phyloP scores from a whole-genome alignment of 2,888 invertebrate species.

The Candidula unifasciata region DNA sequence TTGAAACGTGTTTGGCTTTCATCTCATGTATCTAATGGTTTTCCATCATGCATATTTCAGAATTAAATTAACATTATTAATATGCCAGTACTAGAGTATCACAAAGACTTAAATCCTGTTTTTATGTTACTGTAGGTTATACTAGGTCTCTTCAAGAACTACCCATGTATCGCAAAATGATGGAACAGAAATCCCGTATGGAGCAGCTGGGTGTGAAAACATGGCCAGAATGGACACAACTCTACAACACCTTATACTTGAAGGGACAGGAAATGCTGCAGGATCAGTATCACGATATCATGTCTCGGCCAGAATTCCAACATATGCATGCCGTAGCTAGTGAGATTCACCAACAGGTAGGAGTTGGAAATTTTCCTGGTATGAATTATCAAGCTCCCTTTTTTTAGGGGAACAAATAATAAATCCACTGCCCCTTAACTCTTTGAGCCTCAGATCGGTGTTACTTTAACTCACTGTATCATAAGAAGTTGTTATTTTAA shows the following conservation, averaged over 20 bases:
- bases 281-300: constrained; percentile 61
- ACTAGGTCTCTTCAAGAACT: constrained; percentile 33
- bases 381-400: not conserved
- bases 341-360: constrained; percentile 67
- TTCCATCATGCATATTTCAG: too few relatives aligned
- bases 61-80: too few relatives aligned
- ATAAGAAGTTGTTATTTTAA: too few relatives aligned
- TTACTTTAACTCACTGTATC: too few relatives aligned
- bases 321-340: constrained; percentile 57
- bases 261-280: constrained; percentile 55
- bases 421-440: too few relatives aligned
- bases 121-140: constrained; percentile 32
- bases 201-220: constrained; percentile 4
- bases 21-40: too few relatives aligned
- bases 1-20: too few relatives aligned
- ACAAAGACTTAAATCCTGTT: too few relatives aligned
- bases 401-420: too few relatives aligned
- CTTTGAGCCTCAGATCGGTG: too few relatives aligned
- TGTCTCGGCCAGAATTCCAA: constrained; percentile 60
- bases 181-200: constrained; percentile 44
- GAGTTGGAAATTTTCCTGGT: not conserved
- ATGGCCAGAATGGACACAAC: constrained; percentile 48
- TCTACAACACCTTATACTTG: constrained; percentile 53
- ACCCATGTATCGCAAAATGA: constrained; percentile 43
- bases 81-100: too few relatives aligned